These are phyloP conservation scores for Timema cristinae DNA, from an alignment of 2,888 invertebrate genomes.

Conservation along the genomic window DNA sequence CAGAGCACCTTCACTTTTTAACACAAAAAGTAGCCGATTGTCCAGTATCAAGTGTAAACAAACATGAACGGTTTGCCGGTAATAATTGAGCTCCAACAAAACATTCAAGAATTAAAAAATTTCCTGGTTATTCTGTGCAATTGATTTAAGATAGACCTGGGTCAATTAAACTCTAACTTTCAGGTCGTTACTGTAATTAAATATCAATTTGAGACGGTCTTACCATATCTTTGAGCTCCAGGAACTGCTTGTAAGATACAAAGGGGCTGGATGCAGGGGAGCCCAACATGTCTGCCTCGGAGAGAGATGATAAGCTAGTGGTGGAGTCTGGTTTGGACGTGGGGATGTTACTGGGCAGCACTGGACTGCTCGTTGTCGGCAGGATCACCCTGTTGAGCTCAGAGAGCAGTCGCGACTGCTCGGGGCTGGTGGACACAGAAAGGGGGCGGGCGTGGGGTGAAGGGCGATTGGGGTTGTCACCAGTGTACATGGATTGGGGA, in stretches of 20 bases:
- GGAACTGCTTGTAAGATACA: conserved; percentile 40
- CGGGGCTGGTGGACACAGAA: conserved; percentile 17
- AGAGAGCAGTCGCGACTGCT: neutral
- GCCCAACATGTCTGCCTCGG: conserved; percentile 17
- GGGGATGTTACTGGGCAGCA: conserved; percentile 7
- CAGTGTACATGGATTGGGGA: conserved; percentile 21
- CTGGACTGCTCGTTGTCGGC: conserved; percentile 16
- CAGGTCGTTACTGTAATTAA: too few species aligned
- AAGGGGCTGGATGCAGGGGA: conserved; percentile 21
- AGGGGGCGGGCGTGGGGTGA: conserved; percentile 14
- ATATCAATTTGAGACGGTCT: too few species aligned
- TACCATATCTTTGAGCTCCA: conserved; percentile 46
- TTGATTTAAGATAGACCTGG: too few species aligned
- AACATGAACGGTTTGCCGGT: too few species aligned
- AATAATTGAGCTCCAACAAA: too few species aligned
- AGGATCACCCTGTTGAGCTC: neutral
- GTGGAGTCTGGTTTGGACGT: conserved; percentile 15
- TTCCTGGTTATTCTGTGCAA: too few species aligned
- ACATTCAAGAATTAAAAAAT: too few species aligned
- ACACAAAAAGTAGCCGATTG: too few species aligned
- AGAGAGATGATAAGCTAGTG: conserved; percentile 20
- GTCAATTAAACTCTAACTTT: too few species aligned
- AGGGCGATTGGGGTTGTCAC: conserved; percentile 1
- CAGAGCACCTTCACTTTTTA: too few species aligned
- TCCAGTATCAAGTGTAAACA: too few species aligned